Percentiles rank a stretch among this genome's conserved stretches.
Evolutionary conservation across 2,113 vertebrate genomes (phyloP).

Genomic region (Charadrius vociferus): DNA sequence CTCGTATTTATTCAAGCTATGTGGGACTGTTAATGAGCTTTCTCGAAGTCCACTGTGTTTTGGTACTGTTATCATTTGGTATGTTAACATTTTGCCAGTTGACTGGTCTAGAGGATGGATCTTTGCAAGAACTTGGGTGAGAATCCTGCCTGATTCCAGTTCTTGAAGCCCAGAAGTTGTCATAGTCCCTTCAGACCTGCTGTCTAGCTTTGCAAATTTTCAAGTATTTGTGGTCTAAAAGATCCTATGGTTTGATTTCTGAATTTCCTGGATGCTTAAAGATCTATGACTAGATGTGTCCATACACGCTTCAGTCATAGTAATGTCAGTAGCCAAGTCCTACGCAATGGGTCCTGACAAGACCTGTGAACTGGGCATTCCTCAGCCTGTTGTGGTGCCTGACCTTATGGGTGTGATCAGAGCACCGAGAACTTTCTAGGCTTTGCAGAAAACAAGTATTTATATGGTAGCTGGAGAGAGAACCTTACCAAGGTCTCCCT

Average conservation of each 20-base stretch:
- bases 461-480: neutral
- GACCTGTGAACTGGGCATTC: neutral
- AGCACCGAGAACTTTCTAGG: neutral
- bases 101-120: neutral
- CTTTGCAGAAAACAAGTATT: neutral
- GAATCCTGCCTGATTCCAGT: neutral
- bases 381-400: neutral
- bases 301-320: accelerated
- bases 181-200: neutral
- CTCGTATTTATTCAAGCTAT: neutral
- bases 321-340: neutral
- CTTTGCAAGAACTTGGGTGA: neutral
- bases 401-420: neutral
- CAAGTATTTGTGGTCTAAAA: neutral
- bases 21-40: neutral
- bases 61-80: neutral
- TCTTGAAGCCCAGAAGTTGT: neutral
- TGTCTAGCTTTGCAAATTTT: neutral
- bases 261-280: neutral
- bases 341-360: neutral
- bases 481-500: neutral
- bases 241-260: neutral
- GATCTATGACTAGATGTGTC: neutral
- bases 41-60: neutral
- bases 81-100: neutral